A percentile compares a stretch with the other conserved stretches of the same genome.
These are phyloP conservation scores for Ceyx margarethae DNA, from an alignment of 2,113 vertebrate species.

Conservation along the genomic window DNA sequence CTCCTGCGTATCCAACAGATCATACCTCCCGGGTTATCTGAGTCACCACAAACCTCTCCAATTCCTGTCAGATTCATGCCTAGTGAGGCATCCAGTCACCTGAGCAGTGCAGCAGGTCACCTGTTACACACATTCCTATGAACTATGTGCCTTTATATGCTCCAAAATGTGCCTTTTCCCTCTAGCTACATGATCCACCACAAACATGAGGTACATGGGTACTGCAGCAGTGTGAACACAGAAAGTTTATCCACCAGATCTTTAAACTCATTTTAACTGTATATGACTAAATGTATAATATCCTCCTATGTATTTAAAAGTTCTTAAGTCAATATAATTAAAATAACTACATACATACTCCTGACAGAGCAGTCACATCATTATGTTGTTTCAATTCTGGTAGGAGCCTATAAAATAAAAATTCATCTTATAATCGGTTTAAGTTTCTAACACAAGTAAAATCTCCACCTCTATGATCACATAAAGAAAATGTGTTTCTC, in stretches of 20 bases:
- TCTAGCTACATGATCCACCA: accelerated
- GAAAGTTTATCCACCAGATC: background rate
- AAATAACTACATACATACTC: background rate
- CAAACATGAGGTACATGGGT: accelerated
- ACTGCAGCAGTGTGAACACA: accelerated
- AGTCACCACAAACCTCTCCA: background rate
- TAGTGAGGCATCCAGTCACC: background rate
- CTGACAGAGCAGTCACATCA: background rate
- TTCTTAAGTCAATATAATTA: background rate
- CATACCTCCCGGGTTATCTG: background rate
- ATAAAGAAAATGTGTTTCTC: background rate
- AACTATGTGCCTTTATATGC: accelerated
- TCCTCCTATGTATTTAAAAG: background rate
- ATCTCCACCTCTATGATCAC: background rate
- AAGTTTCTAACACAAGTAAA: background rate
- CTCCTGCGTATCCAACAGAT: background rate
- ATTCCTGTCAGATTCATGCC: accelerated
- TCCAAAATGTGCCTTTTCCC: background rate
- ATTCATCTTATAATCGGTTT: background rate
- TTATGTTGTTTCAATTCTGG: background rate
- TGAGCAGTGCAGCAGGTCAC: accelerated
- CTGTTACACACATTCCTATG: accelerated
- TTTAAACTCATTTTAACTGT: background rate
- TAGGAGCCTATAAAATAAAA: background rate
- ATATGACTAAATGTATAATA: background rate